Evolutionary conservation across 1,140 invertebrate genomes (phyloP), one percentile per base, ranked within the genome.

Genomic region (Platyscapa corneri): DNA sequence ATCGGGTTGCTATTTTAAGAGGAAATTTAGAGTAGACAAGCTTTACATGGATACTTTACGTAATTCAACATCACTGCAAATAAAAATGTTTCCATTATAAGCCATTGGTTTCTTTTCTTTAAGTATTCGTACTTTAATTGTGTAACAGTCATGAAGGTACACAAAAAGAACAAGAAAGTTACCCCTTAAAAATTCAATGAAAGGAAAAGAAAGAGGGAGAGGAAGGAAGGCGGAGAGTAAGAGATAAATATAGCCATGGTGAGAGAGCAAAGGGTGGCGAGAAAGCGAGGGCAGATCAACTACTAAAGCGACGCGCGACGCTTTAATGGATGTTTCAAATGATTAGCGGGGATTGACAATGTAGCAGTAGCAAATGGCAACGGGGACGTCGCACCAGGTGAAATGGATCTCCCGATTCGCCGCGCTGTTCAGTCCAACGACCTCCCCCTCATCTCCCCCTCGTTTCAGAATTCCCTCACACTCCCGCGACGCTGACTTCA

Each of bases 281-380:
- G n/a, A n/a, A n/a, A n/a, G n/a, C n/a, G 65, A 65, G 84, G 81
- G 85, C 76, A 87, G 86, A 89, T 87, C 87, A 86, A 74, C 37
- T 74, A 42, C 10, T 74, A 74, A 27, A 49, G 74, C 27, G 74
- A 87, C 42, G 67, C 77, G 64, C 65, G 81, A 86, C 80, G 81
- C 32, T 79, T 81, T 84, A 86, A 86, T 86, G 86, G 86, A 86
- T 82, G 77, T 86, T 86, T 86, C 82, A 83, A 86, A 86, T 86
- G 86, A 86, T 86, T 86, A 86, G 82, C 70, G 77, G 42, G 78
- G 82, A 86, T 86, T 86, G 86, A 86, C 86, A 86, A 84, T 79
- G 56, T 56, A 78, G 37, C 49, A 32, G 75, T 23, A 18, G 75
- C 39, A 70, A 81, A 34, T 81, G 79, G n/a, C 64, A 42, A 32